Evolutionary conservation across 2,797 vertebrate species (phyloP).

Genomic region (Tragopan temminckii): DNA sequence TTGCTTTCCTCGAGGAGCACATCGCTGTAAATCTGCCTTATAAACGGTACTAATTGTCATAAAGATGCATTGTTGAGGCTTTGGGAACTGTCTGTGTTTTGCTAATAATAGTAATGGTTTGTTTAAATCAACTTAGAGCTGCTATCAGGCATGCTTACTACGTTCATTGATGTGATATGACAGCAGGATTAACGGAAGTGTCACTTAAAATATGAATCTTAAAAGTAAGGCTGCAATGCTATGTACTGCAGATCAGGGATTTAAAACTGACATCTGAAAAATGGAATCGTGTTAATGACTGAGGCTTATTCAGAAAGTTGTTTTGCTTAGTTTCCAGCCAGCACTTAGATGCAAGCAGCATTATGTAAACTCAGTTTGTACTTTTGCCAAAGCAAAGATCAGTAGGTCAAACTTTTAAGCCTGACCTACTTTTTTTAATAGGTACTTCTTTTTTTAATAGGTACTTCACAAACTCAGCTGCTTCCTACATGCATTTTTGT

Average conservation of each 20-base stretch:
- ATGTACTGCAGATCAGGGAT: background rate
- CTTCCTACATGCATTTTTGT: background rate
- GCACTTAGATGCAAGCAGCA: background rate
- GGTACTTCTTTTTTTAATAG: background rate
- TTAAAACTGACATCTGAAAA: background rate
- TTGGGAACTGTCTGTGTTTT: background rate
- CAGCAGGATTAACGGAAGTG: background rate
- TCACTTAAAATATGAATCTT: background rate
- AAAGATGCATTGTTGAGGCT: background rate
- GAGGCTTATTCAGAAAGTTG: slow-evolving; percentile 43
- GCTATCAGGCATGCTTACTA: background rate
- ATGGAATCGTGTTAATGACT: background rate
- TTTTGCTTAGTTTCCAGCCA: background rate
- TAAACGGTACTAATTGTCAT: background rate
- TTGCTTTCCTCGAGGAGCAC: background rate
- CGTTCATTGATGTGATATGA: background rate
- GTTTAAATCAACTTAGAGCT: background rate
- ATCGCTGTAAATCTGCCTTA: background rate
- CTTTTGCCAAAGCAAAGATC: slow-evolving; percentile 56
- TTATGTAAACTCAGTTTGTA: slow-evolving; percentile 51
- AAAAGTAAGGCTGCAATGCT: background rate
- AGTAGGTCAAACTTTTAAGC: slow-evolving; percentile 56
- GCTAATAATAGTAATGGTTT: background rate
- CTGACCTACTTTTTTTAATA: slow-evolving; percentile 43
- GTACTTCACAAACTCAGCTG: background rate